Evolutionary conservation across 2,797 vertebrate species (phyloP).

Genomic region (Lates japonicus): DNA sequence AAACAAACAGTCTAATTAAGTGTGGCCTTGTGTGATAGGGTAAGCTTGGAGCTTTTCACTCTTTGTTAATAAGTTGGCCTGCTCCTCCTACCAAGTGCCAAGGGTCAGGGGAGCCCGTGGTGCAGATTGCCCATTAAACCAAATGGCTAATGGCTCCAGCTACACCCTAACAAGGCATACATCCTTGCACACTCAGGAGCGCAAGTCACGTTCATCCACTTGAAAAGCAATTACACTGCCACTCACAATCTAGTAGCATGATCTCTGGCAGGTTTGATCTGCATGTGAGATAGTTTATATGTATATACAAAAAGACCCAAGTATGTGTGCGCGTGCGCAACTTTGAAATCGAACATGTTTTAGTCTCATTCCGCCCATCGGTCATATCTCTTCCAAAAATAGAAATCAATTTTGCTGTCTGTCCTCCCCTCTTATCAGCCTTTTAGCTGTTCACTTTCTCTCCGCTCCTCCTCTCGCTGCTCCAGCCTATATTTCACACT

Average conservation of each 20-base stretch:
- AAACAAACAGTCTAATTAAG: conserved; percentile 83
- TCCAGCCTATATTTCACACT: conserved; percentile 33
- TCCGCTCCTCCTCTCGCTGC: conserved; percentile 17
- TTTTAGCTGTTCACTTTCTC: conserved; percentile 38
- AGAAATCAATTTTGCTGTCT: conserved; percentile 67
- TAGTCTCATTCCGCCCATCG: conserved; percentile 31
- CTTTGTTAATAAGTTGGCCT: conserved; percentile 71
- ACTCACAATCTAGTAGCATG: conserved; percentile 61
- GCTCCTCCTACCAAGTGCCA: conserved; percentile 61
- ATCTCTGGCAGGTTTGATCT: conserved; percentile 52
- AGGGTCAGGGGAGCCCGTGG: conserved; percentile 60
- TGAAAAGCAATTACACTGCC: conserved; percentile 79
- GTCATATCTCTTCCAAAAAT: conserved; percentile 59
- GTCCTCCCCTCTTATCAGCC: conserved; percentile 52
- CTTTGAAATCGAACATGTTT: conserved; percentile 59
- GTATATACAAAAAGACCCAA: conserved; percentile 18
- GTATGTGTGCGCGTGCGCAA: conserved; percentile 23
- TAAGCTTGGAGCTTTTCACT: conserved; percentile 68
- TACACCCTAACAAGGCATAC: conserved; percentile 67
- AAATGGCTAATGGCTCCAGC: conserved; percentile 74
- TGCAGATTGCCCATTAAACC: conserved; percentile 78
- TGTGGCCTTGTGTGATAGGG: conserved; percentile 71
- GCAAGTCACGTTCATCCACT: conserved; percentile 61
- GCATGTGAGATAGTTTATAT: conserved; percentile 55
- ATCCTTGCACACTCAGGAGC: conserved; percentile 56